Conservation (phyloP, 2,113 vertebrate species). For the Odontophorus gujanensis region DNA sequence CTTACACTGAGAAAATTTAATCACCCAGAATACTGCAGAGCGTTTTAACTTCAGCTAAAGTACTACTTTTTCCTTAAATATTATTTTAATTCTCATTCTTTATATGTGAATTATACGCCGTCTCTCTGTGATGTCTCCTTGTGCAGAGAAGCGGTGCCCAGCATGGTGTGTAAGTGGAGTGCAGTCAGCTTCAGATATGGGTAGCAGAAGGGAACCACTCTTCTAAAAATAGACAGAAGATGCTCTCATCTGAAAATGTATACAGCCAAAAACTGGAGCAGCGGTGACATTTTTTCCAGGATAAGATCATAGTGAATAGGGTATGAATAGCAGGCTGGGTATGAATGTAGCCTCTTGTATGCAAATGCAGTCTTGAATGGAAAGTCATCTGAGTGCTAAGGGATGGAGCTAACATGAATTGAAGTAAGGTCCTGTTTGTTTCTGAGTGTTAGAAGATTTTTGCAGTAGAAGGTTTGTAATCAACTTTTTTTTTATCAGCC, state of each 20-base stretch:
- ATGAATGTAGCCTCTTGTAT: slow-evolving; percentile 25
- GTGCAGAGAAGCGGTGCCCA: neutral
- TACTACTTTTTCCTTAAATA: neutral
- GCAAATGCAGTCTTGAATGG: neutral
- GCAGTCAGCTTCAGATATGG: slow-evolving; percentile 24
- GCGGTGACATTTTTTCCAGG: slow-evolving; percentile 40
- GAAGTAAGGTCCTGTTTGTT: neutral
- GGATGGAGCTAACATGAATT: slow-evolving; percentile 18
- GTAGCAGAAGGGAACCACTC: slow-evolving; percentile 37
- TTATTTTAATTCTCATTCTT: neutral
- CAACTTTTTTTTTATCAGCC: neutral
- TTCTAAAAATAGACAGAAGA: slow-evolving; percentile 51
- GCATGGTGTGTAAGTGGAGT: neutral
- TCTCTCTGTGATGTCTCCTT: neutral
- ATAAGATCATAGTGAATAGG: slow-evolving; percentile 33
- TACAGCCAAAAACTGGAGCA: slow-evolving; percentile 39
- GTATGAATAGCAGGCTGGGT: slow-evolving; percentile 19
- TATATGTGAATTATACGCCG: neutral
- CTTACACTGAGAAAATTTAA: neutral
- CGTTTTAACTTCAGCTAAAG: neutral
- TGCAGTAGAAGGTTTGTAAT: neutral
- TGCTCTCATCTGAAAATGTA: slow-evolving; percentile 41
- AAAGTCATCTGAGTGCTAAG: neutral
- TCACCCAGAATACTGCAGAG: neutral
- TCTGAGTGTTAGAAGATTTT: neutral